Conservation (phyloP, 2,797 vertebrate species). For the Gobionotothen gibberifrons region DNA sequence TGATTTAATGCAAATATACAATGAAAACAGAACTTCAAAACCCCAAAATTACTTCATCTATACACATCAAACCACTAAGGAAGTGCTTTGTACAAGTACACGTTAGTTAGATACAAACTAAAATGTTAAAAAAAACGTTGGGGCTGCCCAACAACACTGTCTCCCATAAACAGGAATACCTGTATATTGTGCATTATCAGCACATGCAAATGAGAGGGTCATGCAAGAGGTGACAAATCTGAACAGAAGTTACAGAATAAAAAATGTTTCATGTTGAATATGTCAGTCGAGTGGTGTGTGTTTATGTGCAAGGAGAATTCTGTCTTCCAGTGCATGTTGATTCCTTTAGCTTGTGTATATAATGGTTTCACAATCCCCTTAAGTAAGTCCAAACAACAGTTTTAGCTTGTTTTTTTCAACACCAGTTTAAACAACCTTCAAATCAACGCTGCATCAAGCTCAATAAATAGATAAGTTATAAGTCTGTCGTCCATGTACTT, state of each 20-base stretch:
- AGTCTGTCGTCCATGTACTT: constrained; percentile 2
- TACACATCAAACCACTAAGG: constrained; percentile 79
- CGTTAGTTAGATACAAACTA: constrained; percentile 75
- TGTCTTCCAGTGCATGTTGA: constrained; percentile 32
- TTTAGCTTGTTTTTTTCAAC: constrained; percentile 4
- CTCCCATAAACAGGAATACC: constrained; percentile 62
- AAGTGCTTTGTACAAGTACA: constrained; percentile 72
- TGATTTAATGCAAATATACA: constrained; percentile 83
- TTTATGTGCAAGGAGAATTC: constrained; percentile 21
- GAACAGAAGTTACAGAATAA: constrained; percentile 41
- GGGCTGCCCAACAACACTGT: constrained; percentile 62
- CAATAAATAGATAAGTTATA: constrained; percentile 64
- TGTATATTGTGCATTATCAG: constrained; percentile 68
- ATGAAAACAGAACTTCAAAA: constrained; percentile 78
- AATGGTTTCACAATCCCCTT: constrained; percentile 24
- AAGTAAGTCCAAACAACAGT: constrained; percentile 5
- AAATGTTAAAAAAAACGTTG: constrained; percentile 63
- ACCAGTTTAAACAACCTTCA: constrained; percentile 16
- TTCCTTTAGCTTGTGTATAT: constrained; percentile 19
- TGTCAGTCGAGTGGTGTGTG: constrained; percentile 49
- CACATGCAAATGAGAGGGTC: constrained; percentile 74
- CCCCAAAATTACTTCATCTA: constrained; percentile 72
- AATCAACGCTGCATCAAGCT: constrained; percentile 43
- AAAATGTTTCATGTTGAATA: constrained; percentile 37
- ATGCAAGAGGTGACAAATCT: constrained; percentile 64